Evolutionary conservation across 2,797 vertebrate species (phyloP), one percentile per base, ranked within the genome.

Genomic region (Gymnodraco acuticeps): DNA sequence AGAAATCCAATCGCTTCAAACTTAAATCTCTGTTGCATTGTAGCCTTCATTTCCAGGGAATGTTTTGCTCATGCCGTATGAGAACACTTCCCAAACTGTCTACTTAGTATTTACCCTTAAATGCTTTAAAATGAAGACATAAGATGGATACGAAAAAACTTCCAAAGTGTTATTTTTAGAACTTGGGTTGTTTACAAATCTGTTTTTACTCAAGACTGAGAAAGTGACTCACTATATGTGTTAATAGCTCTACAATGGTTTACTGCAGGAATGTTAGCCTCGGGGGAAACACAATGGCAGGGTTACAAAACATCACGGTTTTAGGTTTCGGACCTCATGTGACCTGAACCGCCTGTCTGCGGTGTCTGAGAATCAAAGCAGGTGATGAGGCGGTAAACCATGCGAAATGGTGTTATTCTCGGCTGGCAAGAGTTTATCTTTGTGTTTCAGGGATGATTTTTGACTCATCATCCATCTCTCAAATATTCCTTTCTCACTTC

Each of bases 231-330:
- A 77, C 68, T 71, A 41, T 54, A 23, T 23, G 56, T 41, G 51
- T 83, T 89, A 38, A 86, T 77, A 71, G 71, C 33, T 76, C 75
- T 70, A 74, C 81, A 58, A 78, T 86, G 84, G 87, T 75, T 90
- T 82, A 84, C 59, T 31, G 58, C 55, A 80, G 78, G 87, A 92
- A 92, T 88, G 86, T 81, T 48, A 77, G 67, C 81, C 78, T 73
- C 52, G 3, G 54, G 60, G 78, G 27, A 71, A 73, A 5, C 3
- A 48, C 27, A 27, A 67, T 65, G 75, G 73, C 75, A 81, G 77
- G 33, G 78, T 85, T 88, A 80, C 62, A 81, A 88, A 87, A 91
- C 84, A 87, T 67, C 12, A 62, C 41, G 52, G 76, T 82, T 59
- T 73, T 75, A 51, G 51, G 74, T 87, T 89, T 85, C 14, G 42